phyloP scores from a whole-genome alignment of 2,888 invertebrate species.

The Andrena dorsata region DNA sequence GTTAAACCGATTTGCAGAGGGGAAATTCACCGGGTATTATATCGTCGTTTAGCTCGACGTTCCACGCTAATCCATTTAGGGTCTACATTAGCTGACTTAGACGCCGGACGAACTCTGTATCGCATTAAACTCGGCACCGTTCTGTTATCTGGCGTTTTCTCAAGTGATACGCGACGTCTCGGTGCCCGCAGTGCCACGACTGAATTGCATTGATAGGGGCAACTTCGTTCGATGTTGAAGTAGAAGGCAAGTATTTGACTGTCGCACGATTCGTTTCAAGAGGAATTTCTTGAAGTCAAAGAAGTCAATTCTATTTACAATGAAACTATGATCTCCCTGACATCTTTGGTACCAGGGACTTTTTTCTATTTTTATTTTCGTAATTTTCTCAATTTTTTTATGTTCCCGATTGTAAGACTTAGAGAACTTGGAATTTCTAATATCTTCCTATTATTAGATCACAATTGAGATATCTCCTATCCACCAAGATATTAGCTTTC shows the following conservation, averaged over 20 bases:
- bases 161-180: constrained; percentile 39
- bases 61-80: constrained; percentile 72
- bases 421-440: background rate
- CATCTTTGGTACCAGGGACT: too few relatives aligned
- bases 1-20: constrained; percentile 62
- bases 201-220: too few relatives aligned
- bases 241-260: background rate
- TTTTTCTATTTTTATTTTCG: too few relatives aligned
- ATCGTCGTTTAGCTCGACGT: constrained; percentile 68
- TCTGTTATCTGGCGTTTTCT: constrained; percentile 51
- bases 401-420: too few relatives aligned
- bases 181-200: background rate
- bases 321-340: too few relatives aligned
- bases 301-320: too few relatives aligned
- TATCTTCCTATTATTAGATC: background rate
- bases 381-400: too few relatives aligned
- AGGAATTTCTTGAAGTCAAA: too few relatives aligned
- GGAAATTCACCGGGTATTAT: constrained; percentile 60
- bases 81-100: constrained; percentile 71
- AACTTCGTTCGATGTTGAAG: background rate
- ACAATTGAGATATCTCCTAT: too few relatives aligned
- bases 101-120: constrained; percentile 36
- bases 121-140: constrained; percentile 47
- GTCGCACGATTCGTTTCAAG: too few relatives aligned
- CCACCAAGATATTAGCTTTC: too few relatives aligned